Base-by-base conservation (phyloP, 2,797 vertebrate species). In the Lophius americanus region DNA sequence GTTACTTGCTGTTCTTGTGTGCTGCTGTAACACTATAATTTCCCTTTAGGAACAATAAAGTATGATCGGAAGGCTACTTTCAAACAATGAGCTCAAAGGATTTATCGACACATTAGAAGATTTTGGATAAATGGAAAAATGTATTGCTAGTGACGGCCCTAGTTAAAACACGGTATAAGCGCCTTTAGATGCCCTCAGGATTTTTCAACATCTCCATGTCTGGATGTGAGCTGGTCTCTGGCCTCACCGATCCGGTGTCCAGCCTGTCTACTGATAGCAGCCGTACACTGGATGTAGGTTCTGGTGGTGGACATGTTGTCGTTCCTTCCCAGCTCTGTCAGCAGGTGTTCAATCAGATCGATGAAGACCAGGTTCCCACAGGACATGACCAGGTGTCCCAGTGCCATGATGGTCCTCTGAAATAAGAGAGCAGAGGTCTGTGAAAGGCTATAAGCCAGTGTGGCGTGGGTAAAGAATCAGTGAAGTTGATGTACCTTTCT, bases 301-400 rank as follows among this genome's bases (percentile, higher is more conserved):
- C 98, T 95, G 71, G 98, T 99, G 83, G 97, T 99, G 64, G 98
- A 99, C 97, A 98, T 99, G 90, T 96, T 96, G 91, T 98, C 97
- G 82, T 99, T 99, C 90, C 97, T 95, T 41, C 96, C 97, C 75
- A 99, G 94, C 79, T 99, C 98, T 3, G 96, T 90, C 76, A 99
- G 95, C 3, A 99, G 95, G 92, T 99, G 98, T 86, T 99, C 98
- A 73, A 99, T 98, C 73, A 99, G 95, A 73, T 99, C 98, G 81
- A 98, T 96, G 89, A 99, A 99, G 84, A 99, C 97, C 89, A 98
- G 95, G 80, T 98, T 98, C 86, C 98, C 96, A 65, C 98, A 99
- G 88, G 96, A 98, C 97, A 99, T 99, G 75, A 99, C 98, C 83
- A 99, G 92, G 89, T 99, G 98, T 64, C 98, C 98, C 88, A 99